Conservation (phyloP, 2,797 vertebrate species). For the Anguilla obscura region DNA sequence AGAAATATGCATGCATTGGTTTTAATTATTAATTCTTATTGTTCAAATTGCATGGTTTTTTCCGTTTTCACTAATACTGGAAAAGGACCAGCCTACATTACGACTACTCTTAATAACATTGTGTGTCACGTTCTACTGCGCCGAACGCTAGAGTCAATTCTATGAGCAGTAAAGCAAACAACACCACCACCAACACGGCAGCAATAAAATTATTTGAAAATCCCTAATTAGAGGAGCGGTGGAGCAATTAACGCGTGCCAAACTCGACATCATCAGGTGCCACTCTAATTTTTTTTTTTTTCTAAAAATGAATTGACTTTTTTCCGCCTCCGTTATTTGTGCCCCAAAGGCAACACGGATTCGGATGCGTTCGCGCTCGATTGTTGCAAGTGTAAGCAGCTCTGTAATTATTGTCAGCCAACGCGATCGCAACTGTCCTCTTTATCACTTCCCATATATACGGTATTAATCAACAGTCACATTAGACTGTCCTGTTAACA, state of each 20-base stretch:
- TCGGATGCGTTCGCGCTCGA: constrained; percentile 82
- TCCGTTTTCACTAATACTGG: neutral
- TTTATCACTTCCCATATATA: constrained; percentile 65
- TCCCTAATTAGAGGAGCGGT: constrained; percentile 94
- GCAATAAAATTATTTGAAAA: constrained; percentile 87
- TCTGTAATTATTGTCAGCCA: constrained; percentile 79
- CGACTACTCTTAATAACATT: neutral
- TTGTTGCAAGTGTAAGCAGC: constrained; percentile 82
- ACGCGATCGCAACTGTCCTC: constrained; percentile 74
- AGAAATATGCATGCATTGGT: neutral
- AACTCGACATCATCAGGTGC: constrained; percentile 95
- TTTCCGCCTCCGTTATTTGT: constrained; percentile 50
- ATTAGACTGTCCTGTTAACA: constrained; percentile 79
- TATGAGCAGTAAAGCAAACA: constrained; percentile 58
- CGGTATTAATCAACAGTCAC: constrained; percentile 81
- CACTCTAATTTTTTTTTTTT: constrained; percentile 83
- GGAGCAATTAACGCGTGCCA: constrained; percentile 96
- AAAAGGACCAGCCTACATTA: neutral
- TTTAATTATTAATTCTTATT: neutral
- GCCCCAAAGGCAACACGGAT: constrained; percentile 79
- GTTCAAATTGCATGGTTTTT: no score
- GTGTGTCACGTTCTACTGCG: constrained; percentile 16
- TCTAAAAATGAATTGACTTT: constrained; percentile 83
- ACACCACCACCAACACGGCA: constrained; percentile 77
- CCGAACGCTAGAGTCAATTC: neutral